These are phyloP conservation scores for Pseudomyrmex dendroicus DNA, from an alignment of 1,140 invertebrate species.

Conservation along the genomic window DNA sequence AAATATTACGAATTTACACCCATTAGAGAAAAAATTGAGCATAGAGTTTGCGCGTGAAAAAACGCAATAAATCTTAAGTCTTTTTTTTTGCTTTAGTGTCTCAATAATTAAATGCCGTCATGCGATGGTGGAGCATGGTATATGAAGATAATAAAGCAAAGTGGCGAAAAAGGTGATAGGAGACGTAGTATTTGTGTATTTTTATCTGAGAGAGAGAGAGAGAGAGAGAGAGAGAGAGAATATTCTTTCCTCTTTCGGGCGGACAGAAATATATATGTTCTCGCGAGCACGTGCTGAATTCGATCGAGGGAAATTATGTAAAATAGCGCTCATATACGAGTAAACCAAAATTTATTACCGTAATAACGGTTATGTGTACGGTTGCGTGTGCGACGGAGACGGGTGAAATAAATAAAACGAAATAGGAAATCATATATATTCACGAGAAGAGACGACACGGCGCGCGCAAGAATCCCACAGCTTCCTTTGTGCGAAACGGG, in stretches of 20 bases:
- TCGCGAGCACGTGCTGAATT: constrained; percentile 43
- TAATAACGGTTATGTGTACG: constrained; percentile 38
- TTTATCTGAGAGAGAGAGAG: no score
- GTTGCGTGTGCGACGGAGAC: not conserved
- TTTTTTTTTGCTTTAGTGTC: not conserved
- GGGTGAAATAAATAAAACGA: constrained; percentile 33
- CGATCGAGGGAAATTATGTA: constrained; percentile 47
- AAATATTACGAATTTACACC: constrained; percentile 13
- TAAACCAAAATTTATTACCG: constrained; percentile 44
- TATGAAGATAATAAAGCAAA: not conserved
- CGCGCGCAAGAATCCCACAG: not conserved
- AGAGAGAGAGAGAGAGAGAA: not conserved
- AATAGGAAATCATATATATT: constrained; percentile 46
- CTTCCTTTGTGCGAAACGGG: not conserved
- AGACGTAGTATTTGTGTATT: not conserved
- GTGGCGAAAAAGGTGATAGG: not conserved
- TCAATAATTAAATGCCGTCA: constrained; percentile 30
- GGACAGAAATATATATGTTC: not conserved
- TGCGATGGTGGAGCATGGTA: not conserved
- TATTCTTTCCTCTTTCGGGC: not conserved
- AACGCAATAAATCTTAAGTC: constrained; percentile 7
- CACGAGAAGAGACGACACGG: constrained; percentile 1
- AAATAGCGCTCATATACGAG: constrained; percentile 16
- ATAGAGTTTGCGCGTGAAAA: not conserved
- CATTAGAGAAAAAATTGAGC: not conserved